A percentile compares a stretch with the other conserved stretches of the same genome.
These are phyloP conservation scores for Ectemnius continuus DNA, from an alignment of 2,888 invertebrate species.

Conservation along the genomic window DNA sequence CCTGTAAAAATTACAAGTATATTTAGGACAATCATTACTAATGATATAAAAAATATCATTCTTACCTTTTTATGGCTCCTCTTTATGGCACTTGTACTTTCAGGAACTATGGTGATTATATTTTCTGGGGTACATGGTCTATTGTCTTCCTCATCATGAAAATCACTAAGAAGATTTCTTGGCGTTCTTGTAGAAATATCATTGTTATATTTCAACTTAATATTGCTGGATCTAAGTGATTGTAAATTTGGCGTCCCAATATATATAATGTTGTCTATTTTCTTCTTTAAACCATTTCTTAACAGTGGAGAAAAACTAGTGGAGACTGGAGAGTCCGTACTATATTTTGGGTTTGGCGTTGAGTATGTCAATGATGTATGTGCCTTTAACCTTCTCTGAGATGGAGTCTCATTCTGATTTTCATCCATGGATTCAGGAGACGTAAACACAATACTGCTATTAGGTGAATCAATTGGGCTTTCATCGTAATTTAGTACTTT, in stretches of 20 bases:
- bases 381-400: constrained; percentile 59
- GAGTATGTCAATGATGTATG: constrained; percentile 62
- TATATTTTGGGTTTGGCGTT: constrained; percentile 51
- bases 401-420: constrained; percentile 73
- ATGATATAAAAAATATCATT: not conserved
- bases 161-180: constrained; percentile 69
- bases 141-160: constrained; percentile 55
- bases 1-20: constrained; percentile 31
- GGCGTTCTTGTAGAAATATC: constrained; percentile 65
- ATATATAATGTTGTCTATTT: constrained; percentile 59
- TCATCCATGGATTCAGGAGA: constrained; percentile 70
- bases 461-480: constrained; percentile 60
- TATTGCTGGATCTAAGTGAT: constrained; percentile 37
- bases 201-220: constrained; percentile 38
- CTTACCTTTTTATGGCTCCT: constrained; percentile 73
- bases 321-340: constrained; percentile 21
- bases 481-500: constrained; percentile 61
- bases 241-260: constrained; percentile 59
- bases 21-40: not conserved
- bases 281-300: constrained; percentile 56
- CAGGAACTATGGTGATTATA: constrained; percentile 64
- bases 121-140: constrained; percentile 69
- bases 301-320: constrained; percentile 52
- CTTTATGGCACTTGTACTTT: constrained; percentile 73
- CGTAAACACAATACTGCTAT: constrained; percentile 55